phyloP scores from a whole-genome alignment of 2,888 invertebrate species.

The Athalia rosae region DNA sequence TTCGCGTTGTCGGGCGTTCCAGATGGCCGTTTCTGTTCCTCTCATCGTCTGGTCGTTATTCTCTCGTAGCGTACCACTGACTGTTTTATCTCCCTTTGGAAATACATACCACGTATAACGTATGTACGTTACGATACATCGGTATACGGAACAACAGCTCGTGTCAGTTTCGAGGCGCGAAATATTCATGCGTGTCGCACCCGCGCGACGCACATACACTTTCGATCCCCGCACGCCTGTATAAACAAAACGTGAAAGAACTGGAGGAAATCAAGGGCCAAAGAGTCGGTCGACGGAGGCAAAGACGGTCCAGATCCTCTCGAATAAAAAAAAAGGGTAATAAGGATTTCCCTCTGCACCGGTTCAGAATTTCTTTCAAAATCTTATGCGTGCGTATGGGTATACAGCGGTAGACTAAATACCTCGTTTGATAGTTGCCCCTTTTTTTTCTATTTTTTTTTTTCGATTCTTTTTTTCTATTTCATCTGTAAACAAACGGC shows the following conservation, averaged over 20 bases:
- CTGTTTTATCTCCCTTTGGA: conserved; percentile 37
- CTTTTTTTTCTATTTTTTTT: no score
- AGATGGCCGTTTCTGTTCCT: conserved; percentile 25
- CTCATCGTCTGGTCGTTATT: conserved; percentile 29
- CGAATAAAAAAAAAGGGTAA: not conserved
- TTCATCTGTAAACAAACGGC: no score
- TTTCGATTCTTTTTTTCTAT: no score
- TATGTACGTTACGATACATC: no score
- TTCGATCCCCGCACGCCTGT: conserved; percentile 35
- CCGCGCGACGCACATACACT: conserved; percentile 25
- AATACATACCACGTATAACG: no score
- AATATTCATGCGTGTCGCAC: conserved; percentile 11
- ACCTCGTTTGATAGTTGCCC: no score
- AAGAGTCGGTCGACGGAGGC: not conserved
- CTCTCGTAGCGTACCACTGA: not conserved
- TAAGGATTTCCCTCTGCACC: no score
- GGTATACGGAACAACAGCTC: conserved; percentile 1
- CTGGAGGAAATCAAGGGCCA: conserved; percentile 25
- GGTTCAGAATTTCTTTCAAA: no score
- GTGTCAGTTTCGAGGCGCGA: conserved; percentile 33
- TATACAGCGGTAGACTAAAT: no score
- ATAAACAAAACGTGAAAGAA: conserved; percentile 30
- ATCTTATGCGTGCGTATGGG: no score
- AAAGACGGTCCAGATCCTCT: not conserved
- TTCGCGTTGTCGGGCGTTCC: not conserved